Evolutionary conservation across 2,797 vertebrate species (phyloP), one percentile per base, ranked within the genome.

Genomic region (Sorex maritimensis): DNA sequence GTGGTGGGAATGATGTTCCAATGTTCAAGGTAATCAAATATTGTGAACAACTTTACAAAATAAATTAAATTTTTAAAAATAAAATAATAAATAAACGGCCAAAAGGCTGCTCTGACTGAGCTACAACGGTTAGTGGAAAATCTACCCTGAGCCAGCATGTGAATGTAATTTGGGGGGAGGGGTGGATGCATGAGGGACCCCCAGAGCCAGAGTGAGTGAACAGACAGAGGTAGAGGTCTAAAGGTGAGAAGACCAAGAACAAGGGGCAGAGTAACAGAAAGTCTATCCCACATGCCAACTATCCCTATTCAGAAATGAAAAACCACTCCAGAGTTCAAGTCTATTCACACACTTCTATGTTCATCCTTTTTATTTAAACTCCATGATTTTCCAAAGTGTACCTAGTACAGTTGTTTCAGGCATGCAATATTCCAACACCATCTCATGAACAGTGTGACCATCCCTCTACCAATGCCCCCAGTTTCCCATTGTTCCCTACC

Each of bases 121-220:
- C 87, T 79, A 81, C 44, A 74, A 65, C 72, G 81, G 92, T 94
- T 86, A 78, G 38, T 24, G 28, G 10, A 44, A 74, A 93, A 92
- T 72, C 44, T 3, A 69, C 68, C 84, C 81, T 71, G 91, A 75
- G 92, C 95, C 80, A 19, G 21, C 28, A 21, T 55, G 0, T 38
- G 68, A 68, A 41, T 83, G 65, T 75, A 11, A 15, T 1, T 10
- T 13, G 3, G 23, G 61, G 14, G 4, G 0, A 26, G 17, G 52
- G n/a, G 4, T 38, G 21, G 28, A 23, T 2, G 46, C 63, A 5
- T 0, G 44, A 9, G 28, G 5, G 2, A 8, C 15, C 1, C 15
- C n/a, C 14, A 5, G 49, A 1, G 24, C 8, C 58, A 30, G 72
- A 10, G 28, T 0, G 71, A 49, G 6, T 7, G 24, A 77, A 12